Percentiles rank a stretch among this genome's conserved stretches.
Evolutionary conservation across 2,888 invertebrate species (phyloP).

Genomic region (Mongoloraphidia duomilia): DNA sequence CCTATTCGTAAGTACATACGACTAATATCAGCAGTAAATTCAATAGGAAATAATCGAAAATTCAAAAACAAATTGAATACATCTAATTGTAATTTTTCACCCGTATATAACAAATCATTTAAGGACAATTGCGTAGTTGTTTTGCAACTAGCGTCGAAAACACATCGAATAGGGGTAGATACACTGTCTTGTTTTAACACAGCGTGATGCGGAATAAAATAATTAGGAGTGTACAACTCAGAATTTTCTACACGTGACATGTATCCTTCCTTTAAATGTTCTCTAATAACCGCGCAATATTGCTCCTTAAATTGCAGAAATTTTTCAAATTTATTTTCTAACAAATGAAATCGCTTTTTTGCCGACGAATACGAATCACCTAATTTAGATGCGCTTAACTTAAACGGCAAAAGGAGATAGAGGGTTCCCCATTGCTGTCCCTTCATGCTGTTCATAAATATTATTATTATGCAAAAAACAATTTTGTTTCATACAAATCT

Average conservation of each 20-base stretch:
- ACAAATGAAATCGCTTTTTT: not conserved
- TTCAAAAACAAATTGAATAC: not conserved
- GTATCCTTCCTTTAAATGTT: not conserved
- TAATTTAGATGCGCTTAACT: not conserved
- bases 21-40: conserved; percentile 4
- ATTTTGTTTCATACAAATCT: too few relatives aligned
- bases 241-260: not conserved
- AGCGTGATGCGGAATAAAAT: conserved; percentile 5
- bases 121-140: not conserved
- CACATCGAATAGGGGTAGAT: not conserved
- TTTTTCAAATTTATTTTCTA: conserved; percentile 1
- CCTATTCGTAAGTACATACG: conserved; percentile 9
- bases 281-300: not conserved
- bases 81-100: not conserved
- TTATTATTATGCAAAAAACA: too few relatives aligned
- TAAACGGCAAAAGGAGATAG: conserved; percentile 1
- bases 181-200: not conserved
- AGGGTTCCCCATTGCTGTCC: too few relatives aligned
- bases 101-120: not conserved
- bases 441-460: too few relatives aligned
- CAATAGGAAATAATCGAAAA: conserved; percentile 1
- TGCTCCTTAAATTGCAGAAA: not conserved
- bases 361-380: not conserved
- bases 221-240: not conserved
- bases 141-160: not conserved